Evolutionary conservation across 2,888 invertebrate species (phyloP), one percentile per base, ranked within the genome.

Genomic region (Leucoma salicis): DNA sequence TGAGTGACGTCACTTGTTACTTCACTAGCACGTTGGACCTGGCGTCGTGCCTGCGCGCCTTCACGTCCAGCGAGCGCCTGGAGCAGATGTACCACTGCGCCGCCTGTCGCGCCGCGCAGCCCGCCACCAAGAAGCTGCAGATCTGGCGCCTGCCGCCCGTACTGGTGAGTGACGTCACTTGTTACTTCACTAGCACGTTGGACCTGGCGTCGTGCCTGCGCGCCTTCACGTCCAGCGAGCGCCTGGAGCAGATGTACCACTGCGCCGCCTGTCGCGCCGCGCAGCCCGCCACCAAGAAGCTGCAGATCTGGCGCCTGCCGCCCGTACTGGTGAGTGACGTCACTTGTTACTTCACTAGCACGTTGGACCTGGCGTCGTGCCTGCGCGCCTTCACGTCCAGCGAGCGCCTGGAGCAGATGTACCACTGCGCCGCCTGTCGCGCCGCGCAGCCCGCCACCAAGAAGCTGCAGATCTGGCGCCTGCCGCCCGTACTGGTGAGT

Each of bases 251-350:
- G 73, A 93, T 94, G 74, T 97, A 96, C 87, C 95, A 94, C 75
- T 97, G 97, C 87, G 92, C 94, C 43, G 93, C 92, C 66, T 98
- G 97, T 84, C 93, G 95, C 70, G 91, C 93, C 63, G 94, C 94
- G 70, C 96, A 96, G 72, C 93, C 95, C 39, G 97, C 97, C 40
- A 94, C 95, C 55, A 97, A 97, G 84, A 96, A 96, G 75, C 90
- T 98, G 71, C 96, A 97, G 80, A 95, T 98, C 38, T 98, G 97
- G 97, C 91, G 95, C 58, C 83, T 97, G 58, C 98, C 97, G 42
- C 97, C 97, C 8, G 93, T 97, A 62, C 86, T 98, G 78, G 96
- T 97, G 10, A 12, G 40, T 39, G 28, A n/a, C n/a, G n/a, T n/a
- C n/a, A n/a, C n/a, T n/a, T n/a, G n/a, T n/a, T n/a, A n/a, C n/a